Evolutionary conservation across 2,113 vertebrate genomes (phyloP), one percentile per base, ranked within the genome.

Genomic region (Nematolebias whitei): DNA sequence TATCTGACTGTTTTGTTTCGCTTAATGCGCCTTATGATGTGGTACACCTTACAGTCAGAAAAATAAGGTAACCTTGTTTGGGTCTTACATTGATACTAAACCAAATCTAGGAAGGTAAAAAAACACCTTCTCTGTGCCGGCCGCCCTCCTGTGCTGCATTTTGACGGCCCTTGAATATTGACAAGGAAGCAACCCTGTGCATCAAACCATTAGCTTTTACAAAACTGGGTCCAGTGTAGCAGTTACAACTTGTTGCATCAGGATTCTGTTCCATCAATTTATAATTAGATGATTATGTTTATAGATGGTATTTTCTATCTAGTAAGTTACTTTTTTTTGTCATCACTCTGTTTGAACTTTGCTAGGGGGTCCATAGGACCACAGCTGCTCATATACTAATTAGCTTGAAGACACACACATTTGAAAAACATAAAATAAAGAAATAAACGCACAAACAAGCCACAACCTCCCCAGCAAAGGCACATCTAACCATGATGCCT

Each of bases 401-500:
- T 86, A 86, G 71, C 54, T 20, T 24, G 29, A 60, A 74, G 35
- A 74, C 47, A 71, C 76, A 65, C 64, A 50, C 51, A 32, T 35
- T 58, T 52, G 53, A 41, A 55, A 47, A 22, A 62, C 5, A 57
- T 50, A 59, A 68, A 6, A 19, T 2, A 45, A 19, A 51, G 48
- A 75, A 62, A 75, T 55, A 67, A 47, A 63, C 71, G 62, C 47
- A 71, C 51, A 71, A 66, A 83, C 79, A 88, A 76, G 75, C 79
- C 69, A 73, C 80, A 77, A 75, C 84, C 79, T 75, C 82, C 84
- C 76, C 78, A 74, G 73, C 78, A 85, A 76, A 85, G 76, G 68
- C 78, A 80, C 71, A 76, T 86, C 84, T 85, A 82, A 75, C 78
- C 84, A 78, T 76, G 76, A 76, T 22, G 83, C 88, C 88, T 81